phyloP scores from a whole-genome alignment of 2,797 vertebrate genomes.

The Gambusia yucatana region DNA sequence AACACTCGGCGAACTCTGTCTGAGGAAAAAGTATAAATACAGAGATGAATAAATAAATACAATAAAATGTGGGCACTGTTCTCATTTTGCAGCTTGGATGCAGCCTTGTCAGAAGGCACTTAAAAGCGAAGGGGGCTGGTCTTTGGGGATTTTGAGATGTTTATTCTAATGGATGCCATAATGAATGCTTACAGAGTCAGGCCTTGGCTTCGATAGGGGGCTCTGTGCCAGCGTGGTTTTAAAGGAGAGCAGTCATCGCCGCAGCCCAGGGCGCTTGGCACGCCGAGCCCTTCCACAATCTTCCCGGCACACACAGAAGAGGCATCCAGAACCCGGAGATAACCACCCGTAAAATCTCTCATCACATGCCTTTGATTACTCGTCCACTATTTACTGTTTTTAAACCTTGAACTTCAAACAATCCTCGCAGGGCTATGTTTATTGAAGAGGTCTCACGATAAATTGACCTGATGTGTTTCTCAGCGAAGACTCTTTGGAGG shows the following conservation, averaged over 20 bases:
- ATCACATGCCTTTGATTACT: conserved; percentile 82
- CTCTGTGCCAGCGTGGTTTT: conserved; percentile 81
- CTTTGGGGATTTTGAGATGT: conserved; percentile 81
- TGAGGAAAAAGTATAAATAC: conserved; percentile 74
- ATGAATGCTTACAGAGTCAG: conserved; percentile 79
- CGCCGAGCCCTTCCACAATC: conserved; percentile 72
- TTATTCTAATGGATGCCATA: conserved; percentile 86
- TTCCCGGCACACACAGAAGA: conserved; percentile 73
- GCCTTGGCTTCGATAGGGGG: conserved; percentile 79
- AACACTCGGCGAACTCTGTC: conserved; percentile 64
- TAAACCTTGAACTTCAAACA: conserved; percentile 78
- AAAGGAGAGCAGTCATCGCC: conserved; percentile 74
- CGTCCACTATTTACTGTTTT: conserved; percentile 81
- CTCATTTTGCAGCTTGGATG: conserved; percentile 76
- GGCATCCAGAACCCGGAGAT: conserved; percentile 79
- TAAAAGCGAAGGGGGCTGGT: conserved; percentile 77
- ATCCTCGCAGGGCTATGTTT: conserved; percentile 59
- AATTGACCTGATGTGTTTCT: conserved; percentile 54
- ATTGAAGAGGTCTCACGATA: conserved; percentile 57
- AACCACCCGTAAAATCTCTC: conserved; percentile 82
- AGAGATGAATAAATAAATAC: conserved; percentile 85
- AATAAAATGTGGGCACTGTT: conserved; percentile 78
- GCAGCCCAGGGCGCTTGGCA: conserved; percentile 83
- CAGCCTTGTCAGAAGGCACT: conserved; percentile 79
- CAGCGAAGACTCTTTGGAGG: conserved; percentile 33